A percentile compares a stretch with the other conserved stretches of the same genome.
Conservation (phyloP, 2,888 invertebrate species). For the Choreutis nemorana region DNA sequence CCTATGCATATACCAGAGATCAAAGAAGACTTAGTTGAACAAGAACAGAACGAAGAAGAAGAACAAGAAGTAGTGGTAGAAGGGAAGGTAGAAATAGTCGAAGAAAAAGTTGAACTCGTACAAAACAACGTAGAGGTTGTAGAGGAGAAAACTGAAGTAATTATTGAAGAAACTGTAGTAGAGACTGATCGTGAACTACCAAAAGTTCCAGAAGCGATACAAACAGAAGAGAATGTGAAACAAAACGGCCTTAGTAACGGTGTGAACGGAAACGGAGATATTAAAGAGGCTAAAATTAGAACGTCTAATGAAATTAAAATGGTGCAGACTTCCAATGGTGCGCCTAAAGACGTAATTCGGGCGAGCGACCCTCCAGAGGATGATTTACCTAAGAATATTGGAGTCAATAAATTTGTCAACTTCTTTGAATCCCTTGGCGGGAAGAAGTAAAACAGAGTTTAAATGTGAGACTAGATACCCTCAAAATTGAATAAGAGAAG, state of each 20-base stretch:
- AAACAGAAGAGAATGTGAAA: constrained; percentile 4
- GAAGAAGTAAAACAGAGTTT: constrained; percentile 40
- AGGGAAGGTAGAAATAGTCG: constrained; percentile 7
- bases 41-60: constrained; percentile 11
- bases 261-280: constrained; percentile 4
- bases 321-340: constrained; percentile 34
- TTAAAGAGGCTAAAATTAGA: constrained; percentile 11
- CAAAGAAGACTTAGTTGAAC: constrained; percentile 11
- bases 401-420: constrained; percentile 57
- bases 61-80: constrained; percentile 13
- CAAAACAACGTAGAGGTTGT: constrained; percentile 4
- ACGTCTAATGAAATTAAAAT: constrained; percentile 56
- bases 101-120: constrained; percentile 9
- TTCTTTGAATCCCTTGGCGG: constrained; percentile 58
- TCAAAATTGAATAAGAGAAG: too few species aligned
- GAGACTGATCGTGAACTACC: constrained; percentile 9
- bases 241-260: constrained; percentile 15
- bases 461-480: too few species aligned
- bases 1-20: not conserved
- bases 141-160: constrained; percentile 3
- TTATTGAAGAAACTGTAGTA: constrained; percentile 7
- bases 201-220: constrained; percentile 9
- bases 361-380: constrained; percentile 58
- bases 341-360: constrained; percentile 47
- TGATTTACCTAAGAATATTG: constrained; percentile 55